A percentile compares a stretch with the other conserved stretches of the same genome.
Conservation (phyloP, 2,797 vertebrate species). For the Galago senegalensis region DNA sequence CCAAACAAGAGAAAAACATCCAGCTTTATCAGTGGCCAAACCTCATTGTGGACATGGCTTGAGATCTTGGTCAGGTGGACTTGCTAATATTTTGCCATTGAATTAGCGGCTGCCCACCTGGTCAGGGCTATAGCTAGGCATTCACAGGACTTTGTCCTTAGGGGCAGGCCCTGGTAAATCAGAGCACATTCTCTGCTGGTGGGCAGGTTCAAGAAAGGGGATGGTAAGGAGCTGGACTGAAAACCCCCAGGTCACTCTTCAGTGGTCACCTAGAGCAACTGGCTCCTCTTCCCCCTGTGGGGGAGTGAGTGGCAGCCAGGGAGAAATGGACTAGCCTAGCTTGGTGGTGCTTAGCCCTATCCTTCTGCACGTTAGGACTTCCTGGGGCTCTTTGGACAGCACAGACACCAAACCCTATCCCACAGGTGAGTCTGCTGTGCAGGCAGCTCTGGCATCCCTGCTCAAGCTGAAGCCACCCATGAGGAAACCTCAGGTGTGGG, state of each 20-base stretch:
- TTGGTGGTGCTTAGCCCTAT: background rate
- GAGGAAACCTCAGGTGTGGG: background rate
- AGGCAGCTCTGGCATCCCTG: background rate
- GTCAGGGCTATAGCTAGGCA: background rate
- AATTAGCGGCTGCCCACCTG: background rate
- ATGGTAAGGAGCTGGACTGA: background rate
- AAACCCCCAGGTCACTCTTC: too few species aligned
- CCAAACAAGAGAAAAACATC: background rate
- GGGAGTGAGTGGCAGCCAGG: background rate
- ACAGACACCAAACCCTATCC: background rate
- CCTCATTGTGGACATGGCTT: background rate
- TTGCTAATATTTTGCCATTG: background rate
- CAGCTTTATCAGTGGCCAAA: background rate
- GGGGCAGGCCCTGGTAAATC: background rate
- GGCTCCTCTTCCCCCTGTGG: rapidly evolving
- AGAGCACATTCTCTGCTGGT: background rate
- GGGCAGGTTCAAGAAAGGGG: background rate
- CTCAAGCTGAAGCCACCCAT: background rate
- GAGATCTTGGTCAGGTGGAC: background rate
- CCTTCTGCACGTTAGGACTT: too few species aligned
- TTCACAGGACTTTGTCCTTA: background rate
- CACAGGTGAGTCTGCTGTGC: background rate
- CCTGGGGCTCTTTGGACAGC: background rate
- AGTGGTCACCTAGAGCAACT: too few species aligned
- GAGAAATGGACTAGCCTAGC: rapidly evolving